A percentile compares a stretch with the other conserved stretches of the same genome.
Evolutionary conservation across 2,797 vertebrate genomes (phyloP).

Genomic region (Semaprochilodus insignis): DNA sequence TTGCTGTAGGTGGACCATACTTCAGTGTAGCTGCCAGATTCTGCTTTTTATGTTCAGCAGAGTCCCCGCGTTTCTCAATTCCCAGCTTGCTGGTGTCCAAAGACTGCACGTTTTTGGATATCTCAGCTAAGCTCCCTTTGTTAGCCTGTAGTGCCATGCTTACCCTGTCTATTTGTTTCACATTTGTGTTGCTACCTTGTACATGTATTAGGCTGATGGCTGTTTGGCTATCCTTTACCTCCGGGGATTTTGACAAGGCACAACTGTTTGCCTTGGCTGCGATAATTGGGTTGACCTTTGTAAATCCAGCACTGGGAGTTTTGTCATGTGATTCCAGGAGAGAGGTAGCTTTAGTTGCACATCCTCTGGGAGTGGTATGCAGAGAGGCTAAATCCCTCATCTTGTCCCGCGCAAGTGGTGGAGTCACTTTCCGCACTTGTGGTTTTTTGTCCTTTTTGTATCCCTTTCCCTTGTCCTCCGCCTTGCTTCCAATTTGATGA

Average conservation of each 20-base stretch:
- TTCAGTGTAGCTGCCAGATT: slow-evolving; percentile 13
- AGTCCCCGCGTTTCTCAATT: slow-evolving; percentile 26
- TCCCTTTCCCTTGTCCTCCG: slow-evolving; percentile 37
- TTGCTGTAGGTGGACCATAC: slow-evolving; percentile 26
- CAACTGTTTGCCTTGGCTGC: slow-evolving; percentile 48
- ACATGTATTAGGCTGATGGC: slow-evolving; percentile 39
- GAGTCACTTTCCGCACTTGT: slow-evolving; percentile 38
- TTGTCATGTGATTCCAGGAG: slow-evolving; percentile 62
- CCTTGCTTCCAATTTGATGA: slow-evolving; percentile 45
- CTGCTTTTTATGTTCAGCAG: slow-evolving; percentile 14
- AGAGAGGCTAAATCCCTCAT: slow-evolving; percentile 38
- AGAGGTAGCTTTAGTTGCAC: slow-evolving; percentile 44
- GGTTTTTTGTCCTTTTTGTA: slow-evolving; percentile 48
- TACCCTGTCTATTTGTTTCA: slow-evolving; percentile 35
- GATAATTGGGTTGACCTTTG: slow-evolving; percentile 57
- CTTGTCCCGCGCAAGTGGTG: slow-evolving; percentile 40
- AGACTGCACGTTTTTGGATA: neutral
- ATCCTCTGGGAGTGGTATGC: slow-evolving; percentile 45
- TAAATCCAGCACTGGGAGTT: slow-evolving; percentile 48
- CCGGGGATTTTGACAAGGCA: slow-evolving; percentile 39
- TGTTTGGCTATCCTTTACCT: slow-evolving; percentile 56
- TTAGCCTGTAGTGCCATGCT: slow-evolving; percentile 30
- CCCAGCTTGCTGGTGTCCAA: slow-evolving; percentile 49
- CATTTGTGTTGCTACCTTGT: slow-evolving; percentile 37
- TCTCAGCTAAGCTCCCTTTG: neutral